Evolutionary conservation across 2,113 vertebrate genomes (phyloP).

Genomic region (Piaya cayana): DNA sequence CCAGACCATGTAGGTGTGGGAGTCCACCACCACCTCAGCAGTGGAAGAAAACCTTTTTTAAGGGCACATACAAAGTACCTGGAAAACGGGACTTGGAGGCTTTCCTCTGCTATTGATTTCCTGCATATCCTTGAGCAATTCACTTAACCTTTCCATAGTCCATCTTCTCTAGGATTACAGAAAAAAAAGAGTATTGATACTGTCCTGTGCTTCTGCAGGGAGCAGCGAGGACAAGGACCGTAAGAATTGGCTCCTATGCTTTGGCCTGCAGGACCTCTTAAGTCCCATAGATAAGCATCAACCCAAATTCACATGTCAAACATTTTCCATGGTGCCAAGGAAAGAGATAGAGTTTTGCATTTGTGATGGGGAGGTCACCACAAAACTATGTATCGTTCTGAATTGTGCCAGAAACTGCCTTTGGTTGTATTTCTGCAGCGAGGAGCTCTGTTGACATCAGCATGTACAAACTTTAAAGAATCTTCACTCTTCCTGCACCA

Average conservation of each 20-base stretch:
- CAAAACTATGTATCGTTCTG: conserved; percentile 4
- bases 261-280: background rate
- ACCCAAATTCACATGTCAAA: background rate
- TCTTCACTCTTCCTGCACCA: background rate
- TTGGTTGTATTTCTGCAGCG: background rate
- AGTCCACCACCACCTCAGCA: background rate
- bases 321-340: background rate
- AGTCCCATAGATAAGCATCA: background rate
- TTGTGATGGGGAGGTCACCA: conserved; percentile 7
- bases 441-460: conserved; percentile 32
- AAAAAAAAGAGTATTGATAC: background rate
- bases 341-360: background rate
- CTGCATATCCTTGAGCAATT: background rate
- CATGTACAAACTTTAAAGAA: background rate
- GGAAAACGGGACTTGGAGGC: background rate
- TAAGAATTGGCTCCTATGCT: accelerated
- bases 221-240: background rate
- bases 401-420: conserved; percentile 45
- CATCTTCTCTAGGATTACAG: background rate
- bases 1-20: background rate
- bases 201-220: background rate
- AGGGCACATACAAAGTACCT: background rate
- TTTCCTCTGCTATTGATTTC: background rate
- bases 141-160: background rate
- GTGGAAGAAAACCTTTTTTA: background rate